phyloP scores from a whole-genome alignment of 1,140 invertebrate genomes.

The Phymastichus coffea region DNA sequence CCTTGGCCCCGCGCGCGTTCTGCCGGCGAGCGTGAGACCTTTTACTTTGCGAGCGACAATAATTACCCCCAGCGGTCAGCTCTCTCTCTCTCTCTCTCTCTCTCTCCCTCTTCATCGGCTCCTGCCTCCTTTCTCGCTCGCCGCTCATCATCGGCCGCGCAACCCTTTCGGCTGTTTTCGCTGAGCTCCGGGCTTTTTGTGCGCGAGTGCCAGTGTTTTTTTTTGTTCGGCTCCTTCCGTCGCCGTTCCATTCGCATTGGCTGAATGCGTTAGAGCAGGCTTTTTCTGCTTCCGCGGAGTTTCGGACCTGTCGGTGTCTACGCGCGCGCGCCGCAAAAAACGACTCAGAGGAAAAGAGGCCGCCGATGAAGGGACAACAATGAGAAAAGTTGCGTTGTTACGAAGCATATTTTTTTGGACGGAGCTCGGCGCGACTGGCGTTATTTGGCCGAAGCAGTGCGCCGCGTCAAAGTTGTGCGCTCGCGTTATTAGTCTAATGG shows the following conservation, averaged over 20 bases:
- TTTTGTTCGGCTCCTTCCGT: neutral
- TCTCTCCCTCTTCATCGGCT: neutral
- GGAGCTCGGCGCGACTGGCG: no score
- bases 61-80: constrained; percentile 52
- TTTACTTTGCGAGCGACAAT: constrained; percentile 43
- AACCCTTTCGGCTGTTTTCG: neutral
- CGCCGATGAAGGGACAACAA: constrained; percentile 7
- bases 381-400: constrained; percentile 28
- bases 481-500: constrained; percentile 16
- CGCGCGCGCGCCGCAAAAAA: neutral
- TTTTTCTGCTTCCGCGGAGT: neutral
- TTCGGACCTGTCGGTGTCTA: neutral
- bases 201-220: neutral
- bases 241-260: neutral
- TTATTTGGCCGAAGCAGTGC: constrained; percentile 7
- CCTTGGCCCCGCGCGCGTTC: constrained; percentile 29
- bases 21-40: constrained; percentile 50
- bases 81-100: neutral
- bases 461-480: neutral
- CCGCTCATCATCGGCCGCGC: neutral
- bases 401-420: neutral
- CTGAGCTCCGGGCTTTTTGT: neutral
- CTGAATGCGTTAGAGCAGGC: neutral
- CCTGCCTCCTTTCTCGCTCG: neutral
- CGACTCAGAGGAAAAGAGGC: neutral